These are phyloP conservation scores for Oryzias dopingdopingensis DNA, from an alignment of 2,797 vertebrate genomes.

Conservation along the genomic window DNA sequence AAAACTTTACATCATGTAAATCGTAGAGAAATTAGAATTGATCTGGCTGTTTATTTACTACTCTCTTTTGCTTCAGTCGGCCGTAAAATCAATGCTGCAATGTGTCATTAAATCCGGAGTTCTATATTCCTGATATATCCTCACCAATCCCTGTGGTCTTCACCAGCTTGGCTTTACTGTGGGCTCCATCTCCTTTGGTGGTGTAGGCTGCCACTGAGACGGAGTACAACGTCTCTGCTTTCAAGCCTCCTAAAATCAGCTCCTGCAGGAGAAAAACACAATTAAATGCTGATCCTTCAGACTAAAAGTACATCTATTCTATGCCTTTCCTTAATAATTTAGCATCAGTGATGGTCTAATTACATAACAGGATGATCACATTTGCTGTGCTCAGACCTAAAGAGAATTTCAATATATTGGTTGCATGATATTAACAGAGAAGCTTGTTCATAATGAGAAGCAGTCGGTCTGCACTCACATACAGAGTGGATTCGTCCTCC, in stretches of 20 bases:
- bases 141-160: conserved; percentile 87
- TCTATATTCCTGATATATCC: conserved; percentile 52
- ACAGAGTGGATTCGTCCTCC: conserved; percentile 91
- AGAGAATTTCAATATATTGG: conserved; percentile 23
- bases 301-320: conserved; percentile 8
- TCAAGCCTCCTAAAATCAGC: conserved; percentile 85
- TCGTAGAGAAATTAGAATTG: conserved; percentile 51
- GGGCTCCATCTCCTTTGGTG: conserved; percentile 87
- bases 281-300: conserved; percentile 20
- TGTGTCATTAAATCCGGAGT: conserved; percentile 54
- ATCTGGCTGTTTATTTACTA: conserved; percentile 55
- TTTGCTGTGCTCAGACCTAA: conserved; percentile 18
- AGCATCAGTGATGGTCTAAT: conserved; percentile 1
- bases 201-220: conserved; percentile 85
- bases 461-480: conserved; percentile 82
- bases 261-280: conserved; percentile 72
- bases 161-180: conserved; percentile 87
- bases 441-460: conserved; percentile 39
- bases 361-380: conserved; percentile 20
- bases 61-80: conserved; percentile 27
- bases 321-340: background rate
- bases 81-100: conserved; percentile 51
- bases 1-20: conserved; percentile 42
- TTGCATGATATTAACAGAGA: conserved; percentile 29
- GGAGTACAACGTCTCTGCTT: conserved; percentile 89